These are phyloP conservation scores for Xiphophorus maculatus DNA, from an alignment of 2,113 vertebrate genomes.

Conservation along the genomic window DNA sequence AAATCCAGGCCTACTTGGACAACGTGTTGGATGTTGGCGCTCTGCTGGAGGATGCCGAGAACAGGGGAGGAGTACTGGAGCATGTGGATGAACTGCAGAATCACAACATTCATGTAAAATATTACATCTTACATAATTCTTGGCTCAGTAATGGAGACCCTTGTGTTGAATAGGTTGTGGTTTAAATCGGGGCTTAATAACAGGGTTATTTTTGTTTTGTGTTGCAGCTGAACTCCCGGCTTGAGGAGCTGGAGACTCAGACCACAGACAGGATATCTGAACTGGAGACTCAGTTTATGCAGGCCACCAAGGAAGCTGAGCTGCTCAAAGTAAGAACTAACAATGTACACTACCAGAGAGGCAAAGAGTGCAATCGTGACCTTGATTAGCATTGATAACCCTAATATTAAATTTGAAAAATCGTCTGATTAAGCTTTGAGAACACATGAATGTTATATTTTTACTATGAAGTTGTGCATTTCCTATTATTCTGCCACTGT, in stretches of 20 bases:
- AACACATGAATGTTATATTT: too few species aligned
- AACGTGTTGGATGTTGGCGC: conserved; percentile 93
- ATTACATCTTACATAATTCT: not conserved
- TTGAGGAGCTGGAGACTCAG: conserved; percentile 87
- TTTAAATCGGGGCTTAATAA: not conserved
- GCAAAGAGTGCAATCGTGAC: too few species aligned
- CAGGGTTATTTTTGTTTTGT: not conserved
- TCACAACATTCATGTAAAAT: conserved; percentile 82
- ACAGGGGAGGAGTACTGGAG: conserved; percentile 87
- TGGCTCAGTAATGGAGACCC: not conserved
- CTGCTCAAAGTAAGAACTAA: conserved; percentile 81
- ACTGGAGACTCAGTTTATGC: conserved; percentile 93
- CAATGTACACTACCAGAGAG: not conserved
- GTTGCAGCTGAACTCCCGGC: conserved; percentile 83
- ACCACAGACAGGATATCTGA: conserved; percentile 87
- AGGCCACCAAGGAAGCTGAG: conserved; percentile 88
- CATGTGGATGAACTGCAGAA: conserved; percentile 91
- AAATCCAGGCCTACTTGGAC: conserved; percentile 98
- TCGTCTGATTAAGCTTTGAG: too few species aligned
- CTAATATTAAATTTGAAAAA: too few species aligned
- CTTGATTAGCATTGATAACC: too few species aligned
- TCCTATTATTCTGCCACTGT: too few species aligned
- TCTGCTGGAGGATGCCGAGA: conserved; percentile 94
- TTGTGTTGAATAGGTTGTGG: not conserved
- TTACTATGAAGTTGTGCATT: too few species aligned